Evolutionary conservation across 2,113 vertebrate species (phyloP).

Genomic region (Pollachius pollachius): DNA sequence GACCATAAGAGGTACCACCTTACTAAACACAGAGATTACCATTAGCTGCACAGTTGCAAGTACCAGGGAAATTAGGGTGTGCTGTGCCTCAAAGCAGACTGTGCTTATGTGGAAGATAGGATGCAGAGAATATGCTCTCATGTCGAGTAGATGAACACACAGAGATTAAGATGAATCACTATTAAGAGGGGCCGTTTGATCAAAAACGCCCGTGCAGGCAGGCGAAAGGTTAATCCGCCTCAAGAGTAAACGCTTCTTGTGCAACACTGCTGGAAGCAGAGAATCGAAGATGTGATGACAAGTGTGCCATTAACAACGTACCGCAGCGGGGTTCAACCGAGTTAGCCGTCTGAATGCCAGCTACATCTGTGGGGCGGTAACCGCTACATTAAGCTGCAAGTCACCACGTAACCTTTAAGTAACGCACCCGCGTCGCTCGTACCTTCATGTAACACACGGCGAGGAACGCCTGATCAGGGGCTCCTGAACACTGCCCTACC

Average conservation of each 20-base stretch:
- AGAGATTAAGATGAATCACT: slow-evolving; percentile 32
- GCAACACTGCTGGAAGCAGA: slow-evolving; percentile 42
- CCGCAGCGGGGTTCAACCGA: slow-evolving; percentile 27
- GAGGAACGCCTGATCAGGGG: slow-evolving; percentile 14
- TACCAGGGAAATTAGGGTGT: too few species aligned
- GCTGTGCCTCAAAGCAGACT: neutral
- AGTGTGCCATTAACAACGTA: slow-evolving; percentile 34
- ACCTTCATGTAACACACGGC: slow-evolving; percentile 47
- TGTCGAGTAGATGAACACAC: neutral
- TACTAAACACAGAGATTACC: neutral
- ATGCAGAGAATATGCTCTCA: slow-evolving; percentile 23
- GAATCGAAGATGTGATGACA: slow-evolving; percentile 21
- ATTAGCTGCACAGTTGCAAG: too few species aligned
- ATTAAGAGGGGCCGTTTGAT: slow-evolving; percentile 26
- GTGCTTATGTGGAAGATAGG: slow-evolving; percentile 18
- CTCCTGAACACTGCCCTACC: slow-evolving; percentile 10
- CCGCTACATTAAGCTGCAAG: slow-evolving; percentile 5
- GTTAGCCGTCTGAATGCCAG: slow-evolving; percentile 27
- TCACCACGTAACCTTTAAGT: slow-evolving; percentile 29
- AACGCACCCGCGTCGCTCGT: slow-evolving; percentile 25
- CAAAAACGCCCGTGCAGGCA: slow-evolving; percentile 24
- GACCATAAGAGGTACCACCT: neutral
- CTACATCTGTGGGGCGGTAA: slow-evolving; percentile 26
- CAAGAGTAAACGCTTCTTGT: slow-evolving; percentile 24
- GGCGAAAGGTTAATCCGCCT: slow-evolving; percentile 26